Conservation (phyloP, 2,113 vertebrate genomes). For the Leucosticte australis region DNA sequence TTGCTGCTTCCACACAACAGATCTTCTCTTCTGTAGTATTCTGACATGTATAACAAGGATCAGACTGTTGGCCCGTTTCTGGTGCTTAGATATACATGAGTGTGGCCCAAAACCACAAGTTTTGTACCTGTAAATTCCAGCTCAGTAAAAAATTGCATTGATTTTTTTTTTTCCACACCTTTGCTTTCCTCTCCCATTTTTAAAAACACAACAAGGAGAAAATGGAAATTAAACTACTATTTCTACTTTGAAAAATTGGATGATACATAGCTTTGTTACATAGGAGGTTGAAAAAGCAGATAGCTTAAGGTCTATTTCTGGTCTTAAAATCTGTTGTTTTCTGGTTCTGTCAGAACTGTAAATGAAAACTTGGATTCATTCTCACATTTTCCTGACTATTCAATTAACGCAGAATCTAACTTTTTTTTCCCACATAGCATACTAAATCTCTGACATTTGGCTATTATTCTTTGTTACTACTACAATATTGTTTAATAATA, state of each 20-base stretch:
- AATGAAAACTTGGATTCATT: constrained; percentile 12
- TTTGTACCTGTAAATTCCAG: background rate
- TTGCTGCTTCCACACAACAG: background rate
- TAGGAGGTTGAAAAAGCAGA: background rate
- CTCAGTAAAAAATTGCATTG: fast-evolving
- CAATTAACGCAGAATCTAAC: background rate
- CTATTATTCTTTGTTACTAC: background rate
- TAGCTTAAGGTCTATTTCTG: background rate
- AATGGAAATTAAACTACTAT: background rate
- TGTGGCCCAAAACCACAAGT: background rate
- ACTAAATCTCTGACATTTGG: background rate
- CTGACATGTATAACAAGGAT: background rate
- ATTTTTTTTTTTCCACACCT: background rate
- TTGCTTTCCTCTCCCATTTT: background rate
- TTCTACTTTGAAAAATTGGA: background rate
- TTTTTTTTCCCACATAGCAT: background rate
- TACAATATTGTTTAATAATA: background rate
- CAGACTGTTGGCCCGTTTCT: background rate
- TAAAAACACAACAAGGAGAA: background rate
- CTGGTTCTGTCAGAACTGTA: background rate
- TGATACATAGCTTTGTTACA: background rate
- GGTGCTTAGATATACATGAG: fast-evolving
- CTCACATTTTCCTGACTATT: background rate
- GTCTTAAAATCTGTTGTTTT: constrained; percentile 11
- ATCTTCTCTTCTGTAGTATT: background rate